Evolutionary conservation across 2,888 invertebrate genomes (phyloP).

Genomic region (Parelbella ahira): DNA sequence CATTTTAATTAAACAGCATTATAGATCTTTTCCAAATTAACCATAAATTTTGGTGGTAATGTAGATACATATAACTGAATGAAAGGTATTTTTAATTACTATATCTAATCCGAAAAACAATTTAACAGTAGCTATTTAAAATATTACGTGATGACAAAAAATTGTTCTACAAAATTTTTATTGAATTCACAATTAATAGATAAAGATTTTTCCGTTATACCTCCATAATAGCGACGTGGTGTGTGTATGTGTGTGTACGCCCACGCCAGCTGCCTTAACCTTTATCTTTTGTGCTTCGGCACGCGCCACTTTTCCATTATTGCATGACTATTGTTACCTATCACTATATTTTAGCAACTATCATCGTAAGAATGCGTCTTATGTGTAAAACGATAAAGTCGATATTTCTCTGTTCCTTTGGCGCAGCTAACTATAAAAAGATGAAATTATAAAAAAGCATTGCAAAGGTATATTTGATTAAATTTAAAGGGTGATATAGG

Average conservation of each 20-base stretch:
- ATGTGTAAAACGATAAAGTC: neutral
- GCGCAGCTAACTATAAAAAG: neutral
- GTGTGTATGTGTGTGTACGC: constrained; percentile 44
- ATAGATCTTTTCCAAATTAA: too few species aligned
- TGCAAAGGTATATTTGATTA: constrained; percentile 4
- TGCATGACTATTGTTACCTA: constrained; percentile 41
- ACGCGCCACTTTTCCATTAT: constrained; percentile 58
- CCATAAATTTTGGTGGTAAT: too few species aligned
- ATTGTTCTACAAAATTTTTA: too few species aligned
- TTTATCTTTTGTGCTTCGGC: constrained; percentile 60
- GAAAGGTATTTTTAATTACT: too few species aligned
- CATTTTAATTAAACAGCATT: too few species aligned
- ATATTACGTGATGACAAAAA: too few species aligned
- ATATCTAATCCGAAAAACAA: too few species aligned
- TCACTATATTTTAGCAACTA: constrained; percentile 11
- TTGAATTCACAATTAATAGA: too few species aligned
- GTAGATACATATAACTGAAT: too few species aligned
- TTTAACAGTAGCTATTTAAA: too few species aligned
- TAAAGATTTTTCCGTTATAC: constrained; percentile 15
- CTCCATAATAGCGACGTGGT: constrained; percentile 4
- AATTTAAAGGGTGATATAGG: constrained; percentile 8
- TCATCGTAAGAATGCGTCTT: neutral
- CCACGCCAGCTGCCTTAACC: constrained; percentile 67
- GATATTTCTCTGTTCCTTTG: neutral
- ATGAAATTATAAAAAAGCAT: constrained; percentile 8